These are phyloP conservation scores for Maconellicoccus hirsutus DNA, from an alignment of 1,140 invertebrate species.

Conservation along the genomic window DNA sequence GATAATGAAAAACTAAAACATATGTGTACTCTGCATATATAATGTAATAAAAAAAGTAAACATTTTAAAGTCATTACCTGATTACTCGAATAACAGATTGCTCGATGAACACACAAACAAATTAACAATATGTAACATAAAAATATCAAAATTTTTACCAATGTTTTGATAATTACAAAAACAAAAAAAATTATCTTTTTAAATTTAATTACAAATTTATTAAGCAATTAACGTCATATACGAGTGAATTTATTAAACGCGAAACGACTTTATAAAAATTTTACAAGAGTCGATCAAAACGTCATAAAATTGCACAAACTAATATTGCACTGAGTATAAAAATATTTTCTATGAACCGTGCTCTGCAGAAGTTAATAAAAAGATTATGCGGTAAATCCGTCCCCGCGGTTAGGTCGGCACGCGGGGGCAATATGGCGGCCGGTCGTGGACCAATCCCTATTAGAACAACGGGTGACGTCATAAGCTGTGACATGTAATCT, in stretches of 20 bases:
- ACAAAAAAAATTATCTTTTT: background rate
- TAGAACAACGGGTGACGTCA: conserved; percentile 19
- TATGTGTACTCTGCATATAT: too few relatives aligned
- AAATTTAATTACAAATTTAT: conserved; percentile 13
- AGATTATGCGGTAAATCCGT: conserved; percentile 21
- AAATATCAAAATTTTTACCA: too few relatives aligned
- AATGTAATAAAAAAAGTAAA: too few relatives aligned
- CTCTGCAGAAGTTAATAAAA: conserved; percentile 15
- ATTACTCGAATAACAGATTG: too few relatives aligned
- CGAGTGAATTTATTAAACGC: conserved; percentile 19
- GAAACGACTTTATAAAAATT: conserved; percentile 21
- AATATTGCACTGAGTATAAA: conserved; percentile 22
- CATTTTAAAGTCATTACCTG: too few relatives aligned
- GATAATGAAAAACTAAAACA: too few relatives aligned
- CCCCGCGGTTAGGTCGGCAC: background rate
- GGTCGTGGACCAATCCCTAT: conserved; percentile 11
- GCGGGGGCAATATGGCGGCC: conserved; percentile 12
- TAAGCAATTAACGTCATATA: conserved; percentile 15
- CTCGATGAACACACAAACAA: too few relatives aligned
- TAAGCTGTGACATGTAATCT: conserved; percentile 21
- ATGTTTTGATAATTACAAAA: too few relatives aligned
- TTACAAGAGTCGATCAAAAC: conserved; percentile 18
- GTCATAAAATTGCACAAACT: conserved; percentile 22
- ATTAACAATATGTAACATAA: too few relatives aligned
- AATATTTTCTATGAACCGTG: conserved; percentile 22